Evolutionary conservation across 2,888 invertebrate genomes (phyloP).

Genomic region (Zygogramma bicolorata): DNA sequence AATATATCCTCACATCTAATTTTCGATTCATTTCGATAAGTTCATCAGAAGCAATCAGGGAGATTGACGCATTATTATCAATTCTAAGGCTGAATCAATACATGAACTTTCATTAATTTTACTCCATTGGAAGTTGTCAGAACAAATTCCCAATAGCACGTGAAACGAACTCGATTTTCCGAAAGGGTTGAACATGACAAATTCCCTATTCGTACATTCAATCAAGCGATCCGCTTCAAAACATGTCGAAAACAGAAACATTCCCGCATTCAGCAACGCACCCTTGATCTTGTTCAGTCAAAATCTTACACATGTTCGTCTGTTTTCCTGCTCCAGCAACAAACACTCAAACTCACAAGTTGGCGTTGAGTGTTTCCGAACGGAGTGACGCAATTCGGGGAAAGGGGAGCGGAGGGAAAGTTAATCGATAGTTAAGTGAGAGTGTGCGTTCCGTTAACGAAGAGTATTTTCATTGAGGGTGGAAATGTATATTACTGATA

Average conservation of each 20-base stretch:
- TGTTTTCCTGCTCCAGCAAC: constrained; percentile 29
- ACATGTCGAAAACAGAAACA: constrained; percentile 36
- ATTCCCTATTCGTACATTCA: neutral
- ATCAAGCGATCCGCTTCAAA: neutral
- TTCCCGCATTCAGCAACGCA: constrained; percentile 17
- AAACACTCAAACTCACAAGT: constrained; percentile 21
- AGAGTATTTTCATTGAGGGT: constrained; percentile 1
- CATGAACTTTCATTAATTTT: too few species aligned
- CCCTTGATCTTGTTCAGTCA: constrained; percentile 46
- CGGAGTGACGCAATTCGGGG: neutral
- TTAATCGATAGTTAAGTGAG: constrained; percentile 24
- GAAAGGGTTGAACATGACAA: neutral
- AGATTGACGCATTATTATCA: too few species aligned
- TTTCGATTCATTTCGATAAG: too few species aligned
- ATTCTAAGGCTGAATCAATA: too few species aligned
- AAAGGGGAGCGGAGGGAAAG: constrained; percentile 22
- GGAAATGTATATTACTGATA: neutral
- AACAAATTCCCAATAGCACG: too few species aligned
- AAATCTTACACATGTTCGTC: constrained; percentile 45
- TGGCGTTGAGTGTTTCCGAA: constrained; percentile 32
- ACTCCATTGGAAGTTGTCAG: too few species aligned
- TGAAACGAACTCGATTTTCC: neutral
- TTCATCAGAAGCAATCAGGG: too few species aligned
- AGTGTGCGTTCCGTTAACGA: constrained; percentile 9
- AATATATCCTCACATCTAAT: too few species aligned